Base-by-base conservation (phyloP, 2,888 invertebrate species). In the Pammene fasciana region DNA sequence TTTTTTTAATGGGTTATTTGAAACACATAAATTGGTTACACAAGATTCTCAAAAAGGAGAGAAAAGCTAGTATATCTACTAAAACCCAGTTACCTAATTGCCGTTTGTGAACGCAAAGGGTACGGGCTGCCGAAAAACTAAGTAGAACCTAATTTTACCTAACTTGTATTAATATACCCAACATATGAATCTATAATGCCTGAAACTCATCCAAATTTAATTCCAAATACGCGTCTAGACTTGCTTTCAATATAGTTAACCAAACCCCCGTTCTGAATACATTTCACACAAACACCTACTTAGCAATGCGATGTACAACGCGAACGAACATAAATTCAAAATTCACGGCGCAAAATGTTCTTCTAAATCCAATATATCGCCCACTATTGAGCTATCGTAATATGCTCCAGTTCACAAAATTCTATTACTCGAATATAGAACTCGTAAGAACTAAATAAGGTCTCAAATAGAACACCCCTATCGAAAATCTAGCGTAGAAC, bases 361-460 rank as follows among this genome's bases (percentile, higher is more conserved):
- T 66, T n/a, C 43, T 50, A 38, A 56, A 62, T 68, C 64, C 68
- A 64, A 57, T 64, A 64, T 56, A 50, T 41, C 34, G 50, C 38
- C 16, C 43, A 34, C 60, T 64, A 64, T 64, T 57, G 57, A 64
- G 46, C 43, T 45, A 56, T 62, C 34, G 34, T 41, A 36, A 43
- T 34, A 50, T 43, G 50, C 16, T 50, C n/a, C 41, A 41, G 43
- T 48, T n/a, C 56, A 3, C 61, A n/a, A n/a, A 11, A 26, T 26
- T 26, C 26, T 26, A 26, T 4, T 14, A 54, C 9, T 6, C 45
- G 18, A 52, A n/a, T 13, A 10, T 38, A 14, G 10, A 14, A 56
- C 52, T 13, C 59, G 34, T 66, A 8, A 50, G 11, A 6, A 50
- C 5, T 14, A 16, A 43, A 60, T 26, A 67, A 16, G 50, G 43